Percentiles rank a stretch among this genome's conserved stretches.
Evolutionary conservation across 1,140 invertebrate genomes (phyloP).

Genomic region (Hyles euphorbiae): DNA sequence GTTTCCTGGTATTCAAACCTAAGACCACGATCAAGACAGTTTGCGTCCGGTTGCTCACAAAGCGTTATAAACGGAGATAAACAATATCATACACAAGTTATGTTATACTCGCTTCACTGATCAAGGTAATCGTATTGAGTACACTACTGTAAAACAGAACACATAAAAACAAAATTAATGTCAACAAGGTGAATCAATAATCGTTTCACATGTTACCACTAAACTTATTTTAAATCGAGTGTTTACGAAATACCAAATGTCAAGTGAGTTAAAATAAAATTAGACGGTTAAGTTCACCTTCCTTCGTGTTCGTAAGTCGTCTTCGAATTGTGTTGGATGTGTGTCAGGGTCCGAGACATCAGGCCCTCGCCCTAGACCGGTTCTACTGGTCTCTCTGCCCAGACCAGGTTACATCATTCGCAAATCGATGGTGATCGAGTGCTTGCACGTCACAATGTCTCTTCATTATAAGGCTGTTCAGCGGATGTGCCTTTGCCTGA

Average conservation of each 20-base stretch:
- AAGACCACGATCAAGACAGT: too few species aligned
- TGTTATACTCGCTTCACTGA: too few species aligned
- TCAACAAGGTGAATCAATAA: background rate
- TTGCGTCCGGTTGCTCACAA: too few species aligned
- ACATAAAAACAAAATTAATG: too few species aligned
- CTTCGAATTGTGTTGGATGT: slow-evolving; percentile 21
- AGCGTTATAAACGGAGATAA: too few species aligned
- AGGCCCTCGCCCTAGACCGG: slow-evolving; percentile 14
- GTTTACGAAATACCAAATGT: background rate
- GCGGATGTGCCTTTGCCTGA: background rate
- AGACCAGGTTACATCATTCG: slow-evolving; percentile 7
- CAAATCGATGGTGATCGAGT: background rate
- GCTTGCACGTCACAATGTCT: too few species aligned
- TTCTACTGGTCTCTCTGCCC: slow-evolving; percentile 9
- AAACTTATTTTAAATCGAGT: background rate
- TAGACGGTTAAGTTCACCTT: slow-evolving; percentile 10
- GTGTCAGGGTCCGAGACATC: slow-evolving; percentile 27
- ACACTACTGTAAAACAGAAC: too few species aligned
- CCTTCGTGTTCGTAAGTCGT: slow-evolving; percentile 1
- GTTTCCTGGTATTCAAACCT: too few species aligned
- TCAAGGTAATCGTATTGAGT: too few species aligned
- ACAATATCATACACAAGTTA: too few species aligned
- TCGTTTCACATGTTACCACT: background rate
- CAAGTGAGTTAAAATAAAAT: slow-evolving; percentile 9
- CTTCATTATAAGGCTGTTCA: too few species aligned